Evolutionary conservation across 2,797 vertebrate genomes (phyloP).

Genomic region (Streptopelia turtur): DNA sequence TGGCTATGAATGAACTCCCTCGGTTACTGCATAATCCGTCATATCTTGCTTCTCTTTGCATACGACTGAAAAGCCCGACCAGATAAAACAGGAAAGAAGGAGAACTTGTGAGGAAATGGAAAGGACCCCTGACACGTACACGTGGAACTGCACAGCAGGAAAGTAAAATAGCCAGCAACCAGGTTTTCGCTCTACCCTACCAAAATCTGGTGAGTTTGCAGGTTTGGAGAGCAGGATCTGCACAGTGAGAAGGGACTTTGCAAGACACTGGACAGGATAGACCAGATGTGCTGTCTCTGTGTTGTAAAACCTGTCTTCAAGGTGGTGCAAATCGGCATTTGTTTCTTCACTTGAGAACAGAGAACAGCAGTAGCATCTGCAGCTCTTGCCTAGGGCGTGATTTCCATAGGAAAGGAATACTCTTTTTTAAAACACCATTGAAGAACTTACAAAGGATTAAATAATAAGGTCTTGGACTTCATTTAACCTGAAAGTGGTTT

Average conservation of each 20-base stretch:
- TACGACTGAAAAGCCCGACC: background rate
- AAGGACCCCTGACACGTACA: background rate
- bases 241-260: background rate
- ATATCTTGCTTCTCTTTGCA: background rate
- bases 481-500: background rate
- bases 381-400: background rate
- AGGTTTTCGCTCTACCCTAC: background rate
- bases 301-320: background rate
- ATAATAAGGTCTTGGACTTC: conserved; percentile 1
- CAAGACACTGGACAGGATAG: background rate
- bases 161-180: background rate
- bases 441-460: background rate
- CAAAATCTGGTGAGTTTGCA: background rate
- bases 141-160: background rate
- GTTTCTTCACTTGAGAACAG: background rate
- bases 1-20: conserved; percentile 34
- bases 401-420: background rate
- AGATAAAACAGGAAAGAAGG: background rate
- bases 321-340: background rate
- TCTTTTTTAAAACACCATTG: background rate
- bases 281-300: background rate
- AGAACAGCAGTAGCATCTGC: background rate
- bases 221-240: background rate
- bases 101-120: background rate
- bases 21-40: background rate